Evolutionary conservation across 1,140 invertebrate species (phyloP), one percentile per base, ranked within the genome.

Genomic region (Drosophila burlai): DNA sequence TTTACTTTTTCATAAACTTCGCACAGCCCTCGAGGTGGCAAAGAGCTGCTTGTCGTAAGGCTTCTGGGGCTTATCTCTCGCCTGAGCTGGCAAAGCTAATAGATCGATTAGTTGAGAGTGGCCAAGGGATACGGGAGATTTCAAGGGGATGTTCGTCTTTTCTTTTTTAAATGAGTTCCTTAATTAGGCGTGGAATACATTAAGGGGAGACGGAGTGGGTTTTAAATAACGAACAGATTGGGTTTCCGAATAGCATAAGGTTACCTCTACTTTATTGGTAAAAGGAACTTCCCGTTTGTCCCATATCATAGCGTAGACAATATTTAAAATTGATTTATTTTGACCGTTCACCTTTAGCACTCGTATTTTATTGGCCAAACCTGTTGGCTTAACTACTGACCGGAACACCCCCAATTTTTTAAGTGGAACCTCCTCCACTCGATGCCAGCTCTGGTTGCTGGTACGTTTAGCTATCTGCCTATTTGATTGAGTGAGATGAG

Each of bases 401-500:
- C 62, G 29, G 21, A 59, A 65, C 29, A 40, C 18, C 10, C 7
- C 6, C 0, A 26, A 65, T 66, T 65, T 67, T 26, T 24, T 34
- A 65, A 21, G 9, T 21, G 21, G 3, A 3, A 36, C 52, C 34
- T 38, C 52, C 34, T 38, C 18, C 18, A 21, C 36, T 6, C 26
- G 15, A 11, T 43, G 24, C 29, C 21, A 52, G 16, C n/a, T 26
- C 38, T 15, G 9, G 21, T 11, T 15, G 31, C 36, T 46, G 45
- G 21, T 34, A 38, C 67, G 40, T 54, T 40, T 57, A 31, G 38
- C 40, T 40, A 54, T 71, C 68, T 85, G 76, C 66, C 68, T 84
- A 64, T 78, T 84, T 85, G 74, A 82, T 84, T 79, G 77, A 83
- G 58, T 77, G 82, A 63, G 46, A 83, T 46, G 64, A 73, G 40